Base-by-base conservation (phyloP, 2,113 vertebrate species). In the Ranitomeya imitator region DNA sequence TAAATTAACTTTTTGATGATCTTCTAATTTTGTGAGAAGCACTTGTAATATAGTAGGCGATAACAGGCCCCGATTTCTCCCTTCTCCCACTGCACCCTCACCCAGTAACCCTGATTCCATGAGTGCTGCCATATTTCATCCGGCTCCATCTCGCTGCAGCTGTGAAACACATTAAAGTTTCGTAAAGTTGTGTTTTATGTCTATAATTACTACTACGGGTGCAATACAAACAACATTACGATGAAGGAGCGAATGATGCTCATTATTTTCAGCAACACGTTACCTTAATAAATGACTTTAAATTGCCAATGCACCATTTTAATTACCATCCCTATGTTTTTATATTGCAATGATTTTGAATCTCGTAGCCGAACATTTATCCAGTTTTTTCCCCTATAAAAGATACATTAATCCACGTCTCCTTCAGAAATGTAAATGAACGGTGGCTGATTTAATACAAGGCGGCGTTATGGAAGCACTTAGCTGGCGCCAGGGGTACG, bases 351-450 rank as follows among this genome's bases (percentile, higher is more conserved):
- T 83, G 37, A 65, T 51, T 69, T 18, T 8, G 67, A 54, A 55
- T 83, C 63, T 71, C 63, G 26, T 51, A 45, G 45, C 81, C 18
- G 21, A 84, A 55, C 82, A 71, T 84, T 84, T 84, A 84, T 67
- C 82, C 55, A 7, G 13, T 61, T 61, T 45, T 79, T 81, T 15
- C 79, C 63, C n/a, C n/a, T n/a, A 69, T 80, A 76, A 71, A 71
- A 84, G 51, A 21, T 4, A 55, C 82, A 84, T 84, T 71, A 84
- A 71, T 84, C 82, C 51, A 67, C 71, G 82, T 71, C 65, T 71
- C 82, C 67, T 84, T 84, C 45, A 71, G 82, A 84, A 84, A 84
- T 54, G 82, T 69, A 84, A 84, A 71, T 71, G 51, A 84, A 26
- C 19, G 82, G 61, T 54, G 7, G 63, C 82, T 55, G 45, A 26